These are phyloP conservation scores for Tupaia chinensis DNA, from an alignment of 2,113 vertebrate species.

Conservation along the genomic window DNA sequence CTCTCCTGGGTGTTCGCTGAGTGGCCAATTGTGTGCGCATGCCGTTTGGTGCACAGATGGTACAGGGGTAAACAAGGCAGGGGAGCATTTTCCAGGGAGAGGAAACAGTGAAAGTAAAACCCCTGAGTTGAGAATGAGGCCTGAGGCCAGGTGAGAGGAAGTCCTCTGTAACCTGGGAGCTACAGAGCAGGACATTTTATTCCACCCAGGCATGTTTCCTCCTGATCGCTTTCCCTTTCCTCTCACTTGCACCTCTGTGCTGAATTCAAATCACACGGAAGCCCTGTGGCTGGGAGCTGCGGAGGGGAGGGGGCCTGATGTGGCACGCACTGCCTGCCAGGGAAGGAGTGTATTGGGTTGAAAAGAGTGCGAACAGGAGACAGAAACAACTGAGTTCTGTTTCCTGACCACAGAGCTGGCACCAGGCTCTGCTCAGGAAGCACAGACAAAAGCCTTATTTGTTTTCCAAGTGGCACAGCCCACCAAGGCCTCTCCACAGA, in stretches of 20 bases:
- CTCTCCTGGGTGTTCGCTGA: background rate
- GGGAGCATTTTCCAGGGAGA: background rate
- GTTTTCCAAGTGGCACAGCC: background rate
- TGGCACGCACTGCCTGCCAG: background rate
- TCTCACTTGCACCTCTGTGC: background rate
- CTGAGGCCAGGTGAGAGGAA: background rate
- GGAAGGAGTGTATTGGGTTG: background rate
- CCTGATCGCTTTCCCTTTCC: background rate
- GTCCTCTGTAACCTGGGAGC: background rate
- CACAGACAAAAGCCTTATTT: constrained; percentile 3
- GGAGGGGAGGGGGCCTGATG: background rate
- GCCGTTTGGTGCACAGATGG: background rate
- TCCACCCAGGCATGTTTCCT: background rate
- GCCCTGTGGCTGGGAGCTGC: background rate
- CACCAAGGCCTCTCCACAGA: background rate
- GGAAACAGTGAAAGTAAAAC: background rate
- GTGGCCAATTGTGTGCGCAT: background rate
- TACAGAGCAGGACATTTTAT: background rate
- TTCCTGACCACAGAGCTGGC: background rate
- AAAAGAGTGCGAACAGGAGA: background rate
- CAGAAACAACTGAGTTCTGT: background rate
- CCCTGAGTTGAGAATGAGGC: background rate
- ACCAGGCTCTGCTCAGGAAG: background rate
- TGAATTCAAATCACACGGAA: background rate
- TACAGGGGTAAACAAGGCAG: background rate